A percentile compares a stretch with the other conserved stretches of the same genome.
phyloP scores from a whole-genome alignment of 2,797 vertebrate genomes.

The Enteromius mattozi region DNA sequence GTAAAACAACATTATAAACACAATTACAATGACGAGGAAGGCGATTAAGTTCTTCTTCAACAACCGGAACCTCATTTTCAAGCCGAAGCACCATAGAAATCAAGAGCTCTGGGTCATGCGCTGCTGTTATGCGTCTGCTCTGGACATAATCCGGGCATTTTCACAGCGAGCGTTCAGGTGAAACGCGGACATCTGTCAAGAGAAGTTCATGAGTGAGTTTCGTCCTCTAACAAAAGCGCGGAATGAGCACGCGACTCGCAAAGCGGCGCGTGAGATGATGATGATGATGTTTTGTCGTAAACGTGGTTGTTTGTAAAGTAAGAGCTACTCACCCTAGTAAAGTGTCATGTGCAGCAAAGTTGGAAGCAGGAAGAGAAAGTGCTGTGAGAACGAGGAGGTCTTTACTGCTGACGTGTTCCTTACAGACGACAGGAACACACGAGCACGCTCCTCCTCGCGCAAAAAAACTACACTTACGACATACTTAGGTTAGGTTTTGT shows the following conservation, averaged over 20 bases:
- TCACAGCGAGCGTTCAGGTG: not conserved
- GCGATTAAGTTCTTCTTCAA: conserved; percentile 70
- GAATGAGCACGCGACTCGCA: not conserved
- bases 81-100: not conserved
- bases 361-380: conserved; percentile 73
- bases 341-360: conserved; percentile 59
- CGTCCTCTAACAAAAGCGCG: not conserved
- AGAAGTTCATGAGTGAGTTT: conserved; percentile 24
- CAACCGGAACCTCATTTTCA: conserved; percentile 77
- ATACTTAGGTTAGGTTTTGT: not conserved
- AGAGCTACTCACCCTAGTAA: conserved; percentile 61
- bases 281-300: not conserved
- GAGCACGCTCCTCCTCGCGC: conserved; percentile 7
- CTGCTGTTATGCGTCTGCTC: not conserved
- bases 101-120: conserved; percentile 8
- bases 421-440: conserved; percentile 67
- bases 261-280: not conserved
- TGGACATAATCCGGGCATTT: not conserved
- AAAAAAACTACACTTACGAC: not conserved
- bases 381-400: conserved; percentile 52
- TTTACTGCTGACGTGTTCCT: conserved; percentile 80
- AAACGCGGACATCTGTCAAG: conserved; percentile 37
- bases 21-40: conserved; percentile 64
- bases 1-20: conserved; percentile 67
- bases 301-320: not conserved